Evolutionary conservation across 2,113 vertebrate species (phyloP).

Genomic region (Leptodactylus fuscus): DNA sequence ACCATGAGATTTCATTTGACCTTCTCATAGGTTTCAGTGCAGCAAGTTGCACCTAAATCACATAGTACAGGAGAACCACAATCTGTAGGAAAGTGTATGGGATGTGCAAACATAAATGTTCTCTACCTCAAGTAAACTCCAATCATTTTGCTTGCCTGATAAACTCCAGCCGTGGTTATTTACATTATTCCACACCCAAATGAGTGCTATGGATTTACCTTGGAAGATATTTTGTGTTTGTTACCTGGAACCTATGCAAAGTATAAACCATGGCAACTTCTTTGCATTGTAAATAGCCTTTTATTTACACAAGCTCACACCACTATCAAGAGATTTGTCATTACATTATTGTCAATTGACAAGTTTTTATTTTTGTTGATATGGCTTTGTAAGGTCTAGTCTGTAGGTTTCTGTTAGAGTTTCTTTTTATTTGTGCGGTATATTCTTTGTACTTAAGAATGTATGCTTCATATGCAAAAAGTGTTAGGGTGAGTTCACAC

Average conservation of each 20-base stretch:
- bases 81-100: background rate
- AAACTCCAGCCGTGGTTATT: background rate
- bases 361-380: no score
- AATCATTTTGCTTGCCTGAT: background rate
- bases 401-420: no score
- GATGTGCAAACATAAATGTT: background rate
- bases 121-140: background rate
- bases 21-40: no score
- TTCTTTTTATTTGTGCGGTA: no score
- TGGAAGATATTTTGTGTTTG: constrained; percentile 13
- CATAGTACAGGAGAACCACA: no score
- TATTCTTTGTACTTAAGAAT: no score
- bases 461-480: no score
- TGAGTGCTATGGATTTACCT: background rate
- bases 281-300: constrained; percentile 43
- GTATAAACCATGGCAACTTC: constrained; percentile 10
- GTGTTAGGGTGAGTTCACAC: no score
- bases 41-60: no score
- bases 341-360: background rate
- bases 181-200: background rate
- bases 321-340: background rate
- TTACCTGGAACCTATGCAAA: constrained; percentile 34
- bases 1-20: no score
- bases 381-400: no score
- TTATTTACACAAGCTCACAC: background rate